Evolutionary conservation across 2,888 invertebrate genomes (phyloP), one percentile per base, ranked within the genome.

Genomic region (Acanthopleura granulata): DNA sequence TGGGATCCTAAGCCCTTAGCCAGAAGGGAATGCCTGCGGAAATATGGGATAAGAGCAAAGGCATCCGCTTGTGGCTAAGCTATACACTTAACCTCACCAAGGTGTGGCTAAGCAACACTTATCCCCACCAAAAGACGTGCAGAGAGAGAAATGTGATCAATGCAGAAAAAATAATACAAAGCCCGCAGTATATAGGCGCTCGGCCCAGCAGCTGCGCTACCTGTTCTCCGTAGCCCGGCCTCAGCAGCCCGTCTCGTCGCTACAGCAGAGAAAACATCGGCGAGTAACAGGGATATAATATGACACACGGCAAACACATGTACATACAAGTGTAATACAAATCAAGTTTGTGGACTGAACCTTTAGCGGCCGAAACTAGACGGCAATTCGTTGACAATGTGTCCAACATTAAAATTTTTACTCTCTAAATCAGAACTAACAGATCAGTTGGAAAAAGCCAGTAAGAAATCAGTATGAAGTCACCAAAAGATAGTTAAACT

Each of bases 231-330:
- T 22, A 66, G 1, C 66, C 66, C 15, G 22, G 25, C 16, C 6
- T 6, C 16, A 22, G 22, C 12, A 18, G 66, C 25, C 16, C 66
- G 16, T 66, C 66, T 27, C 25, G 25, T 18, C 12, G 66, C 66
- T 66, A 27, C 66, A 66, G 66, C 66, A 66, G 66, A 66, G 66
- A 66, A 66, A 66, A 66, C 29, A 66, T 25, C 66, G 25, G 66
- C 66, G 3, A 66, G 66, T 66, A 6, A 27, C 25, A 15, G 25
- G 66, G 57, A 57, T 57, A 57, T 57, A 22, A 57, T 57, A 3
- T 57, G 22, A n/a, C 12, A 57, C 22, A 22, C n/a, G 6, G 12
- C 22, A 57, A 40, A 40, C 40, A 40, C 9, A 40, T 9, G 40
- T 40, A 40, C 9, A n/a, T n/a, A n/a, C n/a, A n/a, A n/a, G 40